Evolutionary conservation across 2,888 invertebrate species (phyloP), one percentile per base, ranked within the genome.

Genomic region (Drosophila tripunctata): DNA sequence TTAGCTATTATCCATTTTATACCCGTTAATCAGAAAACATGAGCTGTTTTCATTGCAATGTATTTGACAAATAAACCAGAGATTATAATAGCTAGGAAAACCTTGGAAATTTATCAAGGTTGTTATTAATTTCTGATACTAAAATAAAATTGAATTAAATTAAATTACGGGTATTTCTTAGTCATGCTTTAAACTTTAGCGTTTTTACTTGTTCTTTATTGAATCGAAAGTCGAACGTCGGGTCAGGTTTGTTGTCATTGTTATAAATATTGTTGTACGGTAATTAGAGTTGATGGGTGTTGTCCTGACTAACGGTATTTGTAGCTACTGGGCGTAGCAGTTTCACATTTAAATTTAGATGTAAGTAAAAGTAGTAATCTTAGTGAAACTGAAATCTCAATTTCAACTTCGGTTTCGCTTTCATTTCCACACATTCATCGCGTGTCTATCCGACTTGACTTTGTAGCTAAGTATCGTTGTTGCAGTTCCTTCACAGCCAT

Each of bases 281-380:
- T 73, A 67, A 70, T 70, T 73, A 67, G 43, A 71, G 50, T 38
- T 50, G 61, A 40, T 50, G 52, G 60, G 45, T 12, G 51, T 41
- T 55, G 50, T 14, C 24, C 43, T 22, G 44, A 40, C 15, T 41
- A 15, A 21, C 30, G 2, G 21, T 17, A 35, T 22, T 52, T 45
- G 27, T 40, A 12, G 14, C 1, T 41, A 14, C 24, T 3, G 10
- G 68, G 68, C 45, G 45, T 38, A 65, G 24, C 65, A 36, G 17
- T 4, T 7, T 22, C 15, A 6, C 48, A 35, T n/a, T 27, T 43
- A 1, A 15, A 27, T 27, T n/a, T n/a, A n/a, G n/a, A n/a, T n/a
- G n/a, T n/a, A n/a, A n/a, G n/a, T n/a, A n/a, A n/a, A n/a, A n/a
- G n/a, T n/a, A n/a, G n/a, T n/a, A n/a, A n/a, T n/a, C n/a, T n/a